These are phyloP conservation scores for Drosophila dives DNA, from an alignment of 2,888 invertebrate species.

Conservation along the genomic window DNA sequence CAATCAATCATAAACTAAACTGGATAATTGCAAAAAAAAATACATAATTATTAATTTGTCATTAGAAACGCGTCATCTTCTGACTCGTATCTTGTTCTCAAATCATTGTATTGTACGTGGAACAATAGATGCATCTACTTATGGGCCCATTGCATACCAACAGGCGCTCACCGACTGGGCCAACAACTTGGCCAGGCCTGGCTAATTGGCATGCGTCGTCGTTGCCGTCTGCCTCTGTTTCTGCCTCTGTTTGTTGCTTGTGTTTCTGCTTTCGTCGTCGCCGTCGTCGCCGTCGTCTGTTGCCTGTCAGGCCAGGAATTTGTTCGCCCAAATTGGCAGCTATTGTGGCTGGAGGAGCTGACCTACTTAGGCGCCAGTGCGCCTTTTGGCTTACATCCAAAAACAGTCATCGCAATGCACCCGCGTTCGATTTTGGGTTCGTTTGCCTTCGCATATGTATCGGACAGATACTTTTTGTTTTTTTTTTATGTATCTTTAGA, in stretches of 20 bases:
- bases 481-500: constrained; percentile 36
- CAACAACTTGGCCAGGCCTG: constrained; percentile 29
- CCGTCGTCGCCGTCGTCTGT: constrained; percentile 44
- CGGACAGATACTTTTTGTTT: constrained; percentile 35
- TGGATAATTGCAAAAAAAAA: constrained; percentile 3
- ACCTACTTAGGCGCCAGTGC: constrained; percentile 74
- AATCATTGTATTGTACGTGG: background rate
- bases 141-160: constrained; percentile 44
- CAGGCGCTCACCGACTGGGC: constrained; percentile 41
- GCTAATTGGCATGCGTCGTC: constrained; percentile 72
- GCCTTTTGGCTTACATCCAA: constrained; percentile 75
- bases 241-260: constrained; percentile 37
- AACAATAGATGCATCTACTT: constrained; percentile 20
- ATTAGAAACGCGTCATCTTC: constrained; percentile 1
- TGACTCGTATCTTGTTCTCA: background rate
- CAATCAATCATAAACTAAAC: background rate
- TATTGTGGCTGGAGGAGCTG: constrained; percentile 68
- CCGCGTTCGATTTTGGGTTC: constrained; percentile 11
- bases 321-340: constrained; percentile 76
- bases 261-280: constrained; percentile 15
- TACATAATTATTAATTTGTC: constrained; percentile 6
- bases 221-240: constrained; percentile 19
- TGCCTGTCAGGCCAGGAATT: constrained; percentile 76
- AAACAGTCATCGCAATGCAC: constrained; percentile 62
- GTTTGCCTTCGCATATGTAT: constrained; percentile 21